Base-by-base conservation (phyloP, 1,140 invertebrate species). In the Drosophila tristis region DNA sequence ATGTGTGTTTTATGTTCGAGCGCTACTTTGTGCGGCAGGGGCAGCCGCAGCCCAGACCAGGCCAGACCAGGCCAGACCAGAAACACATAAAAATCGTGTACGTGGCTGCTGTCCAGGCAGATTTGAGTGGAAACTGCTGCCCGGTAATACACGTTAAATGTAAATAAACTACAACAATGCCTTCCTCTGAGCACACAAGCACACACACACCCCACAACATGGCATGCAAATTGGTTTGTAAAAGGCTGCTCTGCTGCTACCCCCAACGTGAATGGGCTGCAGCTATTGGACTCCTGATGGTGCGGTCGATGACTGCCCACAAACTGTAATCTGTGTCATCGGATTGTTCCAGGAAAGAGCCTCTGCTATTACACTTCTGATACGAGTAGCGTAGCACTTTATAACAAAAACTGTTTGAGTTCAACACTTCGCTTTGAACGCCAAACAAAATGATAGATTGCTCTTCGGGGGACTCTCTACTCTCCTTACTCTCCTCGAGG, bases 1-100 rank as follows among this genome's bases (percentile, higher is more conserved):
- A 78, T 82, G 78, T 65, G 45, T 67, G 55, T 81, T 82, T 84
- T 84, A 84, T 84, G 62, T 70, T 60, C 59, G 61, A 39, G 55
- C 57, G 62, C 65, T 67, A 86, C 77, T 80, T 85, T 85, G 81
- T 86, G 65, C 63, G 47, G 16, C 20, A 35, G 29, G 6, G 0
- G 16, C 16, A 20, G 20, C 20, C 2, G 20, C 20, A 49, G 31
- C 57, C 50, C 35, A 49, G 11, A 29, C 26, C 44, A 65, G 53
- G 44, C 57, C 49, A 43, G 31, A 56, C 62, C 50, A 58, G 54
- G 8, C n/a, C 48, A 57, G 47, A 31, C 58, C 63, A 74, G 44
- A 45, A 6, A 55, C 15, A 8, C 56, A 8, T 13, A 65, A 65
- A 49, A 63, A 47, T 50, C 53, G 51, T 16, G 53, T 62, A 66